phyloP scores from a whole-genome alignment of 2,888 invertebrate genomes.

The Euphydryas editha region DNA sequence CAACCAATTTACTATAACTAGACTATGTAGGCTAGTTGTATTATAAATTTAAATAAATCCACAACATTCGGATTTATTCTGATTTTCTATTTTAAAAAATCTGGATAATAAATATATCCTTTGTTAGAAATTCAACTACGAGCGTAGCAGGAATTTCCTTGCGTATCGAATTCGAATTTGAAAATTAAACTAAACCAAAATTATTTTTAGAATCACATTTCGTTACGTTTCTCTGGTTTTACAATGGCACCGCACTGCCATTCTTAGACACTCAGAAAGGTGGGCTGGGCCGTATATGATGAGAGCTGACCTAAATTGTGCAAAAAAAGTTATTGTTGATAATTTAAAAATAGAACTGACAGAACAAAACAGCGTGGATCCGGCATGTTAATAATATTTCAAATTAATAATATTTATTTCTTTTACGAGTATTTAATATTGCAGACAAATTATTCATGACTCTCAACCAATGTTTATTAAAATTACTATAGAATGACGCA shows the following conservation, averaged over 20 bases:
- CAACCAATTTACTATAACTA: too few relatives aligned
- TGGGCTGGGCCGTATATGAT: conserved; percentile 18
- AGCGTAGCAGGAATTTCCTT: too few relatives aligned
- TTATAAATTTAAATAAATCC: too few relatives aligned
- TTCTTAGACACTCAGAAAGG: conserved; percentile 20
- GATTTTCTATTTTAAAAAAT: too few relatives aligned
- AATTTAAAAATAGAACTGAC: conserved; percentile 21
- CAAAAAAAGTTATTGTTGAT: conserved; percentile 16
- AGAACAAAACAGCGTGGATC: conserved; percentile 2
- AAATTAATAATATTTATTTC: neutral
- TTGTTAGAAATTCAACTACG: too few relatives aligned
- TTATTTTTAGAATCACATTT: neutral
- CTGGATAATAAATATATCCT: too few relatives aligned
- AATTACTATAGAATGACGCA: too few relatives aligned
- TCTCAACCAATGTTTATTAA: too few relatives aligned
- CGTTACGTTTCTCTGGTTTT: conserved; percentile 3
- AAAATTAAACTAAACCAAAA: neutral
- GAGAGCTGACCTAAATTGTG: conserved; percentile 28
- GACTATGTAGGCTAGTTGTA: too few relatives aligned
- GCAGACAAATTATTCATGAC: too few relatives aligned
- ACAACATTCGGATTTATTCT: too few relatives aligned
- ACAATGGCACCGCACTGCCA: conserved; percentile 6
- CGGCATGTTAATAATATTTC: neutral
- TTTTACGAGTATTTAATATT: neutral
- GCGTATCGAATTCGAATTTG: neutral